Conservation (phyloP, 2,888 invertebrate species). For the Phorcus lineatus region DNA sequence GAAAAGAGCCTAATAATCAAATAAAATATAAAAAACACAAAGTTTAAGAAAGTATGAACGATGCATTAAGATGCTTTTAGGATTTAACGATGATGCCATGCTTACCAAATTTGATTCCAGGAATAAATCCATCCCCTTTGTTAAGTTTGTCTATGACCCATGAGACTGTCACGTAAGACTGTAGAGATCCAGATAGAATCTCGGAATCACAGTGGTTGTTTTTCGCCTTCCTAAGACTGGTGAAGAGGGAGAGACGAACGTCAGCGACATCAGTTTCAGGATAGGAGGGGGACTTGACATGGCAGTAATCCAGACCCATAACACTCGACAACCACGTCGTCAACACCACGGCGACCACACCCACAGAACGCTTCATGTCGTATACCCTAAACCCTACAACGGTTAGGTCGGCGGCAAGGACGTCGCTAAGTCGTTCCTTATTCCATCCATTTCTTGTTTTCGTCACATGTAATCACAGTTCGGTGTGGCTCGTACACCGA, state of each 20-base stretch:
- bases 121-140: conserved; percentile 40
- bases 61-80: background rate
- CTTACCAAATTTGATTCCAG: conserved; percentile 56
- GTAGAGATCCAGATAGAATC: conserved; percentile 45
- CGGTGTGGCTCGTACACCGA: too few relatives aligned
- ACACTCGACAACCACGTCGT: background rate
- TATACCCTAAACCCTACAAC: background rate
- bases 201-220: conserved; percentile 43
- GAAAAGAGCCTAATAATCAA: too few relatives aligned
- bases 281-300: conserved; percentile 13
- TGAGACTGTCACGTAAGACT: conserved; percentile 51
- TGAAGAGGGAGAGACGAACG: conserved; percentile 47
- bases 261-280: background rate
- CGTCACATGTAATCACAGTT: too few relatives aligned
- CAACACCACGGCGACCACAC: background rate
- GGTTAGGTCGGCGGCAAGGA: too few relatives aligned
- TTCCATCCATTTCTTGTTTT: too few relatives aligned
- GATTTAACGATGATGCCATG: background rate
- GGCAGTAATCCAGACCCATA: background rate
- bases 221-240: conserved; percentile 45
- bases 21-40: too few relatives aligned
- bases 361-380: background rate
- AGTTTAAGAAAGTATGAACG: too few relatives aligned
- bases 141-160: conserved; percentile 64
- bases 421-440: too few relatives aligned